Conservation (phyloP, 2,113 vertebrate species). For the Anguilla japonica region DNA sequence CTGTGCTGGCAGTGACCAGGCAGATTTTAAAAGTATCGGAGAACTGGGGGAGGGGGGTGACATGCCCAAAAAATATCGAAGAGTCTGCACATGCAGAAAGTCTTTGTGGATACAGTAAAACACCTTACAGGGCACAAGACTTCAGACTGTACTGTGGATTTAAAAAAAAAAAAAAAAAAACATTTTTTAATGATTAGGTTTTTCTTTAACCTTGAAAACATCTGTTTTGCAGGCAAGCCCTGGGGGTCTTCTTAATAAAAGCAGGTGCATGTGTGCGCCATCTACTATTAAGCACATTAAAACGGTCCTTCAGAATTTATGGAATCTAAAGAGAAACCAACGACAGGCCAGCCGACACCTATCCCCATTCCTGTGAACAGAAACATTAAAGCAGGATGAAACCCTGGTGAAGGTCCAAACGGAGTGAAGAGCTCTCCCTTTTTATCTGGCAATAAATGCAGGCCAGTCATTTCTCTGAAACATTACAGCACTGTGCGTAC, state of each 20-base stretch:
- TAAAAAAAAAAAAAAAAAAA: background rate
- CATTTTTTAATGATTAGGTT: constrained; percentile 9
- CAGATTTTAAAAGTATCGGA: too few relatives aligned
- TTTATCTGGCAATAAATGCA: background rate
- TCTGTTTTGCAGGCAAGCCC: constrained; percentile 10
- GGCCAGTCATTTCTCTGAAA: background rate
- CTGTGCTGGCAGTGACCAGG: too few relatives aligned
- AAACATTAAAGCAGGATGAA: background rate
- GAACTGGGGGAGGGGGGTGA: too few relatives aligned
- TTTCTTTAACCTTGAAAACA: constrained; percentile 14
- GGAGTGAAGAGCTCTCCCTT: background rate
- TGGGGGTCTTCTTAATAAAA: constrained; percentile 21
- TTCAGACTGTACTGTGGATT: background rate
- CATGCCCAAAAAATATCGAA: too few relatives aligned
- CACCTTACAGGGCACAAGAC: too few relatives aligned
- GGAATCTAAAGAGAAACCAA: background rate
- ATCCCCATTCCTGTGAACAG: background rate
- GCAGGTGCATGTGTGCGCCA: constrained; percentile 19
- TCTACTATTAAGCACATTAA: constrained; percentile 18
- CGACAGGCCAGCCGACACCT: constrained; percentile 14
- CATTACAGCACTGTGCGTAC: background rate
- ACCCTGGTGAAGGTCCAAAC: background rate
- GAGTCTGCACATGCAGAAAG: too few relatives aligned
- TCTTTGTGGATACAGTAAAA: too few relatives aligned
- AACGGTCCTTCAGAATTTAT: background rate